Percentiles rank a stretch among this genome's conserved stretches.
Evolutionary conservation across 2,113 vertebrate genomes (phyloP).

Genomic region (Bubalus kerabau): DNA sequence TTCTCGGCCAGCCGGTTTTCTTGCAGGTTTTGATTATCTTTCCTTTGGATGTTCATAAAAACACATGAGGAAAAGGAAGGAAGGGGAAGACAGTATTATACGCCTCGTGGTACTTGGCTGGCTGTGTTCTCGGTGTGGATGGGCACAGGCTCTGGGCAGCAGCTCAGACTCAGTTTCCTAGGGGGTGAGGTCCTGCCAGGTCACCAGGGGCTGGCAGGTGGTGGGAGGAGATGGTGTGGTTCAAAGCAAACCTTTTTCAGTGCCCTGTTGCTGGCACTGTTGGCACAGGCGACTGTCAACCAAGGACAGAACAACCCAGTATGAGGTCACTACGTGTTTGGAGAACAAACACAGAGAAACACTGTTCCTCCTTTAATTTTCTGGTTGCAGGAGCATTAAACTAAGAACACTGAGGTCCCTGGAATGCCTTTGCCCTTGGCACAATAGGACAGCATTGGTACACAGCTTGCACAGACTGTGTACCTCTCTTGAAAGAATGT

Average conservation of each 20-base stretch:
- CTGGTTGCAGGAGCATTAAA: neutral
- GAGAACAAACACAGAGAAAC: neutral
- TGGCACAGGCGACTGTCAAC: neutral
- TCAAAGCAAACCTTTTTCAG: neutral
- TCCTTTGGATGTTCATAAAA: slow-evolving; percentile 50
- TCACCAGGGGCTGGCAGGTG: neutral
- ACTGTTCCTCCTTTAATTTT: neutral
- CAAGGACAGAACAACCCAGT: neutral
- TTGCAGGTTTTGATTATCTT: slow-evolving; percentile 63
- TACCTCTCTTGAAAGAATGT: neutral
- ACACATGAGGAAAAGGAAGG: neutral
- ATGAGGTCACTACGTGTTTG: neutral
- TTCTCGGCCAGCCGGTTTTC: slow-evolving; percentile 22
- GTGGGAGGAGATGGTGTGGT: neutral
- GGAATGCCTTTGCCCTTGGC: neutral
- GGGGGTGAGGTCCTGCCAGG: neutral
- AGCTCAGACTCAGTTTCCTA: neutral
- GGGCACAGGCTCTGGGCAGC: neutral
- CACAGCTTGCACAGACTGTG: neutral
- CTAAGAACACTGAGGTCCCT: neutral
- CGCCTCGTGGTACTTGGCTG: neutral
- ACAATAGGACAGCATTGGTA: neutral
- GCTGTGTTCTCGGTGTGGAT: neutral
- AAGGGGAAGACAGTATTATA: neutral
- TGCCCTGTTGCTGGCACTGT: neutral